Base-by-base conservation (phyloP, 2,113 vertebrate genomes). In the Chaetodon trifascialis region DNA sequence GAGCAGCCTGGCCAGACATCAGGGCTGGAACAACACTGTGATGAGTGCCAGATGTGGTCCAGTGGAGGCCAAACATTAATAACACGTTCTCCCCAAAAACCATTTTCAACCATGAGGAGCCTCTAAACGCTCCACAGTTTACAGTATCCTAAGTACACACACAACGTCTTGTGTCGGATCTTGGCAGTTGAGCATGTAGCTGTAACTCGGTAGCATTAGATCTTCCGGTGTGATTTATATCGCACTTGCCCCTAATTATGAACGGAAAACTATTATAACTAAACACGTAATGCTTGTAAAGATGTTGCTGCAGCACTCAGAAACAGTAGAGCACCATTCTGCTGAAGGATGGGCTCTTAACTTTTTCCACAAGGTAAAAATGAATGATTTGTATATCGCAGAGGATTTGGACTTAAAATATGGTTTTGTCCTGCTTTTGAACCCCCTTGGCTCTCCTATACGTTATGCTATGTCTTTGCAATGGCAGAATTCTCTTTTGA, bases 21-120 rank as follows among this genome's bases (percentile, higher is more conserved):
- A 93, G 89, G 93, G 93, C 93, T 94, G 91, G 89, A 95, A 92
- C 89, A 94, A 92, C 94, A 90, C 79, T 8, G 79, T 93, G 93
- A 95, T 95, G 89, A 89, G 90, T 93, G 92, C 93, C 95, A 95
- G 94, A 94, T 95, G 94, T 94, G 93, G 89, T 93, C 86, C 82
- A 82, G 89, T 74, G 70, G 85, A 91, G 91, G 81, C 91, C 80
- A 91, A 94, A 92, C 93, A 94, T 94, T 94, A 94, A 95, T 94
- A 94, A 95, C 89, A 89, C 73, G 73, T 92, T 87, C 93, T 92
- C 92, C 90, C 71, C 64, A 93, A 93, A 91, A 94, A 93, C 66
- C 79, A 90, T 93, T 92, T 86, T 86, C 56, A 63, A 86, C 91
- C 90, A 91, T 64, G 86, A 89, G 86, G 87, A 93, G 74, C 89